Base-by-base conservation (phyloP, 2,797 vertebrate species). In the Sebastolobus altivelis region DNA sequence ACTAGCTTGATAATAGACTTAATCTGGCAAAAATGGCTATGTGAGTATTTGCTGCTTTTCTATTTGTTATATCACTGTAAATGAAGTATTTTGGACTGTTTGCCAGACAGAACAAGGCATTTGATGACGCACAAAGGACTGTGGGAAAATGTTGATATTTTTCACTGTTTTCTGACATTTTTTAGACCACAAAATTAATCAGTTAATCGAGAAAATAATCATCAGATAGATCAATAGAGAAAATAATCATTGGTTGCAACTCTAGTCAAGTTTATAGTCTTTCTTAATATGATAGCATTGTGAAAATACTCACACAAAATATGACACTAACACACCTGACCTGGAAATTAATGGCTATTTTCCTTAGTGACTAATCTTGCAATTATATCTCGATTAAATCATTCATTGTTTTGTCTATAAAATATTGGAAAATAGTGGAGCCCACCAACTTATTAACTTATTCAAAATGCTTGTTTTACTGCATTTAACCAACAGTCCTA, bases 151-250 rank as follows among this genome's bases (percentile, higher is more conserved):
- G 43, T 46, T 18, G 5, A 14, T 16, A 46, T 18, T 46, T 46
- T 46, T 0, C 43, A 18, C 3, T 46, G 8, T 46, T 46, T 46
- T 46, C 43, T 46, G 43, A 46, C 0, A 46, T 46, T 46, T 46
- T 46, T 18, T 46, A 46, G 16, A 18, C 16, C 1, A 0, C 0
- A 46, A 46, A 46, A 46, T 46, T 0, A 46, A 46, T 46, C 0
- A 18, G 7, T 2, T 46, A 46, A 46, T 46, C 16, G 1, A 18
- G 1, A 46, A 46, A 46, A 8, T 46, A 8, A 46, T 46, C 43
- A 46, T 0, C 43, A 18, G 43, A 46, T 18, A 0, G 20, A 0
- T n/a, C 49, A n/a, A 52, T 52, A n/a, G 2, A 10, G 8, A 52
- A 52, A 52, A 52, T 52, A 10, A 52, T n/a, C 43, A 0, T 52